Conservation (phyloP, 2,797 vertebrate genomes). For the Megaceryle alcyon region DNA sequence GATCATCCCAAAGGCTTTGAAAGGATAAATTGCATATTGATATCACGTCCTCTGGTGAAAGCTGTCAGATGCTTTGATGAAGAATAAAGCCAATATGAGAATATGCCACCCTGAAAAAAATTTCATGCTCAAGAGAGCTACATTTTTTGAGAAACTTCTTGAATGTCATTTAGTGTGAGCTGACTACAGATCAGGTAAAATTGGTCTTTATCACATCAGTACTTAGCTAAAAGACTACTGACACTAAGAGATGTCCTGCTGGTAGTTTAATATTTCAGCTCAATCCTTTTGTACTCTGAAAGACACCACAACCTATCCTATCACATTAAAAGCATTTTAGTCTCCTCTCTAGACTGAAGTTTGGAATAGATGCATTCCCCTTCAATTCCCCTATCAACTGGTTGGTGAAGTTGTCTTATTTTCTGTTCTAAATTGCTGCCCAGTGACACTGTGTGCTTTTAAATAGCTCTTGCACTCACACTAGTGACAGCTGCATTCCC, state of each 20-base stretch:
- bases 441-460: background rate
- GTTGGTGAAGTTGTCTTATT: background rate
- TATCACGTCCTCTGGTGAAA: background rate
- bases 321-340: background rate
- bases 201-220: background rate
- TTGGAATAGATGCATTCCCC: background rate
- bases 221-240: background rate
- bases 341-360: background rate
- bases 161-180: background rate
- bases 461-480: background rate
- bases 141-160: background rate
- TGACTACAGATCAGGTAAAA: background rate
- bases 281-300: background rate
- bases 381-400: background rate
- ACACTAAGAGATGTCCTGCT: background rate
- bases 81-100: background rate
- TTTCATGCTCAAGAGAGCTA: background rate
- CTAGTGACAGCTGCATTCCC: background rate
- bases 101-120: background rate
- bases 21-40: background rate
- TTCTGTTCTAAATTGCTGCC: background rate
- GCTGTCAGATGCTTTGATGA: background rate
- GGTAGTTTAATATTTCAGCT: background rate
- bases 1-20: slow-evolving; percentile 16
- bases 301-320: background rate